A percentile compares a stretch with the other conserved stretches of the same genome.
These are phyloP conservation scores for Porites divaricata DNA, from an alignment of 92 coral and sea anemone species.

Conservation along the genomic window DNA sequence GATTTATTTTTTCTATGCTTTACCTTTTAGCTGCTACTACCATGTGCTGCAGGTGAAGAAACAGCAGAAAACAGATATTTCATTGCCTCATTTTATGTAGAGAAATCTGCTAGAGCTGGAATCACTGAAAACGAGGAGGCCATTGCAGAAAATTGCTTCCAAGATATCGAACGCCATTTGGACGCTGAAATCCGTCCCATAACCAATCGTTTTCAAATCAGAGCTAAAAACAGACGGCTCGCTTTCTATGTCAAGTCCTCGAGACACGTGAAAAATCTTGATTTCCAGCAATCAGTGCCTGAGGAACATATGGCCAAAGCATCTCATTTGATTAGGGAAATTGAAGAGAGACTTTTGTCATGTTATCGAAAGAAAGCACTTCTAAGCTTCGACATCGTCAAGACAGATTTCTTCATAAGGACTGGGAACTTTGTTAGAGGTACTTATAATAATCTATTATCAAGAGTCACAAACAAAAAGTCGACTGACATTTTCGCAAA, in stretches of 20 bases:
- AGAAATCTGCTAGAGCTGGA: slow-evolving; percentile 20
- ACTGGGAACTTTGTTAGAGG: slow-evolving; percentile 17
- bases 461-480: not conserved
- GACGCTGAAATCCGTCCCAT: slow-evolving; percentile 24
- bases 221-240: slow-evolving; percentile 21
- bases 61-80: slow-evolving; percentile 39
- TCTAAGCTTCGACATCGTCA: slow-evolving; percentile 13
- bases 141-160: slow-evolving; percentile 6
- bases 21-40: slow-evolving; percentile 2
- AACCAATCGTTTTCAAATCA: slow-evolving; percentile 16
- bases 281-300: slow-evolving; percentile 12
- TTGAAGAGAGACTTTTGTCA: not conserved
- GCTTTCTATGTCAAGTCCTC: slow-evolving; percentile 35
- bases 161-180: slow-evolving; percentile 23
- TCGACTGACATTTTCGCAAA: not conserved
- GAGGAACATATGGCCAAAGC: slow-evolving; percentile 29
- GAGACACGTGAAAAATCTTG: slow-evolving; percentile 23
- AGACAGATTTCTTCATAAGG: slow-evolving; percentile 30
- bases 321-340: slow-evolving; percentile 5
- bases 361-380: slow-evolving; percentile 17
- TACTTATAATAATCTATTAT: not conserved
- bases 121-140: slow-evolving; percentile 7
- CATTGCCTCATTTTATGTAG: slow-evolving; percentile 23
- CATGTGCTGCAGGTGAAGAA: slow-evolving; percentile 39
- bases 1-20: not conserved